A percentile compares a stretch with the other conserved stretches of the same genome.
Evolutionary conservation across 1,140 invertebrate genomes (phyloP).

Genomic region (Rhyzopertha dominica): DNA sequence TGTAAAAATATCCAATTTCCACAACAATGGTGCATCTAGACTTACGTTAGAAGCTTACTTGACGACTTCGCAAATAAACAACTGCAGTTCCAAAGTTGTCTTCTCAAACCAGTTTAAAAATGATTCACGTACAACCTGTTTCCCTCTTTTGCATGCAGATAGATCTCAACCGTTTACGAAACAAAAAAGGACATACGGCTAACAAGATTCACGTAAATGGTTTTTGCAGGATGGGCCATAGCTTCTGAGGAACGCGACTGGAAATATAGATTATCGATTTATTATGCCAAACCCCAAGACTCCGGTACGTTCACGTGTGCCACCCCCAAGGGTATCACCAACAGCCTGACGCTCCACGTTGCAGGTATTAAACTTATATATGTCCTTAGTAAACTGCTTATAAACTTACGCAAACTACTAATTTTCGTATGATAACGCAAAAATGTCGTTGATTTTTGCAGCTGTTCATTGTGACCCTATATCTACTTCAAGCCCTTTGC

Average conservation of each 20-base stretch:
- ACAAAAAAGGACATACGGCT: too few relatives aligned
- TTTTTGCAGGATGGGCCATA: constrained; percentile 69
- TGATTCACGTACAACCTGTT: too few relatives aligned
- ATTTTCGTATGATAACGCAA: too few relatives aligned
- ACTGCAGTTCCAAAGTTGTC: too few relatives aligned
- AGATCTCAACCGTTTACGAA: too few relatives aligned
- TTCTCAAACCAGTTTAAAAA: too few relatives aligned
- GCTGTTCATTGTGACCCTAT: constrained; percentile 57
- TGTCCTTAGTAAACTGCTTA: not conserved
- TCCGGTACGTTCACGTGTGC: constrained; percentile 80
- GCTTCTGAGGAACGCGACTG: constrained; percentile 68
- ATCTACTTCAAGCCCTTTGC: constrained; percentile 41
- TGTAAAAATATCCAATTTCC: too few relatives aligned
- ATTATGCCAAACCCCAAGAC: constrained; percentile 74
- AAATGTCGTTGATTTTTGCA: constrained; percentile 46
- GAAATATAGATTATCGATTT: constrained; percentile 77
- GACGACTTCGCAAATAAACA: too few relatives aligned
- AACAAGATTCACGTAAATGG: too few relatives aligned
- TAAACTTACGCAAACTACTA: constrained; percentile 13
- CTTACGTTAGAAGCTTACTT: too few relatives aligned
- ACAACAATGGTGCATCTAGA: too few relatives aligned
- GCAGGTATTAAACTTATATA: constrained; percentile 57
- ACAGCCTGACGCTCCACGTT: constrained; percentile 72
- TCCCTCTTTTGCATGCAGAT: too few relatives aligned
- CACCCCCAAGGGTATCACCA: constrained; percentile 70